A percentile compares a stretch with the other conserved stretches of the same genome.
Conservation (phyloP, 2,888 invertebrate species). For the Phymatocera aterrima region DNA sequence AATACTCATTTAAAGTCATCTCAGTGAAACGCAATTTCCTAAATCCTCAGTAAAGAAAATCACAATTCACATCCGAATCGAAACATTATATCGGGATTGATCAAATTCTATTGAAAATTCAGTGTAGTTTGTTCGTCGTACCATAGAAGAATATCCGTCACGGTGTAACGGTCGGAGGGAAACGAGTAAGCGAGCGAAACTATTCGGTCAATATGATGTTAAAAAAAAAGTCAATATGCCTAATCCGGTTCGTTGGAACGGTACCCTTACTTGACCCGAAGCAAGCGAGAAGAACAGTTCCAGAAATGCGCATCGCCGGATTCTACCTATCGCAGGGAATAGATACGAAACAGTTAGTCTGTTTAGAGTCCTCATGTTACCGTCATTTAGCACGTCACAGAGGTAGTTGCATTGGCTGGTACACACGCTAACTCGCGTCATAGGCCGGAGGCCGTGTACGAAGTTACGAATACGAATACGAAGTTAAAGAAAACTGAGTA, state of each 20-base stretch:
- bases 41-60: too few species aligned
- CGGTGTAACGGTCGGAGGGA: too few species aligned
- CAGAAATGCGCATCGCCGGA: neutral
- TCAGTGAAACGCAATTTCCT: too few species aligned
- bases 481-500: neutral
- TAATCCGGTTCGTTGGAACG: conserved; percentile 27
- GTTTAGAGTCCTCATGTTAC: too few species aligned
- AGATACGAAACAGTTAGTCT: conserved; percentile 8
- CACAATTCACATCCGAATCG: too few species aligned
- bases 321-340: neutral
- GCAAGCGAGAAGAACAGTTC: conserved; percentile 33
- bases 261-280: conserved; percentile 26
- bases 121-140: too few species aligned
- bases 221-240: neutral
- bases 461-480: neutral
- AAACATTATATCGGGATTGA: too few species aligned
- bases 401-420: neutral
- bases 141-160: too few species aligned
- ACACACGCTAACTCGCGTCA: conserved; percentile 4
- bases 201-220: neutral
- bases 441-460: conserved; percentile 30
- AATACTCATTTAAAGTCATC: neutral
- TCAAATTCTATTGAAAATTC: too few species aligned
- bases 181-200: neutral
- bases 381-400: conserved; percentile 25